Evolutionary conservation across 1,140 invertebrate species (phyloP), one percentile per base, ranked within the genome.

Genomic region (Rhizoglyphus robini): DNA sequence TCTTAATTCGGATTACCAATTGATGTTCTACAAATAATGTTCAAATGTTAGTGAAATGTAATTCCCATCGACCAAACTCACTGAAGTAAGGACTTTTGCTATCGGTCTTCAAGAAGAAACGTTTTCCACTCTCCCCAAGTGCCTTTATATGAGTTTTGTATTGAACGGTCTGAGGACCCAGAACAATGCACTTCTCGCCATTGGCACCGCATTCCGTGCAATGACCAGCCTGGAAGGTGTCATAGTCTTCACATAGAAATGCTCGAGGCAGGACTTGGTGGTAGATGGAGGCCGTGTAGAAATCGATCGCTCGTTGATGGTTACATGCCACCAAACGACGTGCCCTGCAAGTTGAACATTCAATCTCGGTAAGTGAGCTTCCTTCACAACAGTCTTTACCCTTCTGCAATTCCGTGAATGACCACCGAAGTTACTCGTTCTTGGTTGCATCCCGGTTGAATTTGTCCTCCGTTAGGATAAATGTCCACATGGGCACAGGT

Each of bases 301-400:
- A 81, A 74, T 87, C 86, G 66, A 89, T 86, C n/a, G 88, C 86
- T 70, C 88, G 79, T 8, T 89, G 83, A 73, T 91, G 89, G 73
- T 88, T 90, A 73, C 89, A 92, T n/a, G 86, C 86, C 0, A 89
- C 83, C 1, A 88, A 76, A 31, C 86, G 86, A 62, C 86, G 77
- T 15, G 85, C 84, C 0, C 86, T 87, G 23, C 41, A 23, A 25
- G 11, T 25, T 51, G 29, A 27, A 51, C 18, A 8, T 41, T 41
- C 18, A 41, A 41, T 11, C 8, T 11, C 8, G 18, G 18, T 41
- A 18, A n/a, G n/a, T n/a, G n/a, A n/a, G n/a, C 38, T 41, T 11
- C n/a, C 8, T 30, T 32, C 4, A 36, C 27, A 67, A 3, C 23
- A 46, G n/a, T n/a, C n/a, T n/a, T 46, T 46, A 46, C 41, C 86